Percentiles rank a stretch among this genome's conserved stretches.
These are phyloP conservation scores for Beaufortia kweichowensis DNA, from an alignment of 2,113 vertebrate species.

Conservation along the genomic window DNA sequence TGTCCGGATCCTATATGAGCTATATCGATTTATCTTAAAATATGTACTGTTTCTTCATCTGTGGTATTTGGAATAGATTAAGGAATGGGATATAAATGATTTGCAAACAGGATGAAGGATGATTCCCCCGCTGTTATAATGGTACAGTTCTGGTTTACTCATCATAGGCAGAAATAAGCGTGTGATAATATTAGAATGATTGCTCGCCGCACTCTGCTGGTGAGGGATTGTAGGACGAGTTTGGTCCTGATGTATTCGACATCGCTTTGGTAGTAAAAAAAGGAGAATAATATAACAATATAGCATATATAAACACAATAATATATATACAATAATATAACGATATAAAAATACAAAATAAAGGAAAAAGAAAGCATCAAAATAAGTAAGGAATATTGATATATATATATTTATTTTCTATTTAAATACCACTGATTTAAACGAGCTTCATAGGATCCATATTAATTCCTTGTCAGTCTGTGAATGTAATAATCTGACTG, in stretches of 20 bases:
- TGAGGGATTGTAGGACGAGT: background rate
- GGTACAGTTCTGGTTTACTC: conserved; percentile 49
- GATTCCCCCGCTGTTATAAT: conserved; percentile 28
- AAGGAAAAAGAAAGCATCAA: too few species aligned
- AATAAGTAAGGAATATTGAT: too few species aligned
- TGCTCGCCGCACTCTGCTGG: conserved; percentile 40
- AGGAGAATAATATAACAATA: too few species aligned
- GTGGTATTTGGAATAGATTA: background rate
- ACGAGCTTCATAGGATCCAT: too few species aligned
- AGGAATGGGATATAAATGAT: background rate
- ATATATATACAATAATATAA: background rate
- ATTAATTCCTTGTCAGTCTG: too few species aligned
- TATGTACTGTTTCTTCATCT: background rate
- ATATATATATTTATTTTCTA: too few species aligned
- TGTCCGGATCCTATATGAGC: background rate
- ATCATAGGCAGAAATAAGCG: conserved; percentile 20
- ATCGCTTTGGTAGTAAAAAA: background rate
- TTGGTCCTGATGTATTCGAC: background rate
- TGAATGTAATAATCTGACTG: too few species aligned
- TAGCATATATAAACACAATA: too few species aligned
- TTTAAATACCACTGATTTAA: too few species aligned
- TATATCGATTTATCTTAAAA: background rate
- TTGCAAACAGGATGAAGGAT: background rate
- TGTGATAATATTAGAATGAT: conserved; percentile 9
- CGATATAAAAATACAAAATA: background rate